A percentile compares a stretch with the other conserved stretches of the same genome.
These are phyloP conservation scores for Hemibagrus wyckioides DNA, from an alignment of 2,113 vertebrate genomes.

Conservation along the genomic window DNA sequence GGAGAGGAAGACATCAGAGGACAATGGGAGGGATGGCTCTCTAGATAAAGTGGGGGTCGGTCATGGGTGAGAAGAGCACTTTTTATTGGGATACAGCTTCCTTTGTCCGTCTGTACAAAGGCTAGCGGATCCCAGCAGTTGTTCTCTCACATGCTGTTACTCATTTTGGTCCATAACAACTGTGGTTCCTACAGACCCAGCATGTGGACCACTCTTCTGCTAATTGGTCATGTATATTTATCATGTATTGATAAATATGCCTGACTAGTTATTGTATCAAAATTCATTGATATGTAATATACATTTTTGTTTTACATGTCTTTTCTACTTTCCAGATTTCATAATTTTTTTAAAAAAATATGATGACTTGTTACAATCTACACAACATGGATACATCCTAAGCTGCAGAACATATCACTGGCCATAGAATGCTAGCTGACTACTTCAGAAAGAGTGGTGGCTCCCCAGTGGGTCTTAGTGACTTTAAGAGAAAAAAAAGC, in stretches of 20 bases:
- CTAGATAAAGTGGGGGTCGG: slow-evolving; percentile 67
- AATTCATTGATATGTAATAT: not conserved
- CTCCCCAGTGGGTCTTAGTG: slow-evolving; percentile 13
- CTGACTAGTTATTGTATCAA: not conserved
- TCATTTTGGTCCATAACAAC: slow-evolving; percentile 61
- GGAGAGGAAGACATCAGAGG: slow-evolving; percentile 69
- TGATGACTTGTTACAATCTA: not conserved
- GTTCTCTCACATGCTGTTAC: slow-evolving; percentile 66
- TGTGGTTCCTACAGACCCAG: slow-evolving; percentile 47
- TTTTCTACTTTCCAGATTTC: not conserved
- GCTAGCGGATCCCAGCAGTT: slow-evolving; percentile 65
- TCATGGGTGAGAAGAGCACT: slow-evolving; percentile 63
- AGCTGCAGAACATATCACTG: not conserved
- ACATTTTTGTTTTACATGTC: not conserved
- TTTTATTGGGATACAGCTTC: slow-evolving; percentile 64
- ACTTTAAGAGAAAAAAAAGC: slow-evolving; percentile 48
- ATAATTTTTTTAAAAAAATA: not conserved
- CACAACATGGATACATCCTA: not conserved
- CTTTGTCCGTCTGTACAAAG: slow-evolving; percentile 74
- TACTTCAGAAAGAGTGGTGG: slow-evolving; percentile 31
- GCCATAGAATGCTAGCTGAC: not conserved
- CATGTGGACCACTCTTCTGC: slow-evolving; percentile 48
- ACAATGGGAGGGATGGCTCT: slow-evolving; percentile 59
- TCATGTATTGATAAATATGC: too few relatives aligned
- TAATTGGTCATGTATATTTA: not conserved